A percentile compares a stretch with the other conserved stretches of the same genome.
These are phyloP conservation scores for Pocota personata DNA, from an alignment of 2,888 invertebrate species.

Conservation along the genomic window DNA sequence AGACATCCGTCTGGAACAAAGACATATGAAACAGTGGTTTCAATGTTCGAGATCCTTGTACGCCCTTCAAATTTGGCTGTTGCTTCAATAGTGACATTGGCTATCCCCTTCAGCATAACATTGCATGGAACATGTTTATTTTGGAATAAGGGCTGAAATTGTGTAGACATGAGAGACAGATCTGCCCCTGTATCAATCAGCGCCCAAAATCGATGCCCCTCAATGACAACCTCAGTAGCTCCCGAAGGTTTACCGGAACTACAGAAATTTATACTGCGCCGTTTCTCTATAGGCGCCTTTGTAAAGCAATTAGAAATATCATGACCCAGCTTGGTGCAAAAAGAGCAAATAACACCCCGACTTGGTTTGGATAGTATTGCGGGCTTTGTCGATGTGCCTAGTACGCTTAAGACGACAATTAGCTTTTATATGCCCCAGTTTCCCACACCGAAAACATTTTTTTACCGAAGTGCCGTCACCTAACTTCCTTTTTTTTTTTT, in stretches of 20 bases:
- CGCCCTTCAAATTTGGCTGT: constrained; percentile 7
- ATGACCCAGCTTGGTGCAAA: constrained; percentile 15
- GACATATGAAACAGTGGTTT: constrained; percentile 10
- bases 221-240: neutral
- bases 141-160: constrained; percentile 11
- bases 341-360: constrained; percentile 6
- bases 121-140: constrained; percentile 19
- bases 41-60: constrained; percentile 26
- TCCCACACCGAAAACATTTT: constrained; percentile 37
- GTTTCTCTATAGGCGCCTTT: constrained; percentile 32
- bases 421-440: constrained; percentile 20
- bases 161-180: constrained; percentile 19
- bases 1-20: constrained; percentile 22
- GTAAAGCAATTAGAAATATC: constrained; percentile 36
- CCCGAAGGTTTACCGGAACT: neutral
- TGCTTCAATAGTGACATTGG: constrained; percentile 26
- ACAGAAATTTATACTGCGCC: constrained; percentile 11
- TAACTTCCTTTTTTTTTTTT: constrained; percentile 40
- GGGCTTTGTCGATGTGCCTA: neutral
- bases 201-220: constrained; percentile 14
- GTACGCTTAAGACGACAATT: constrained; percentile 26
- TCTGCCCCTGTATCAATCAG: constrained; percentile 21
- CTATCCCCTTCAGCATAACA: constrained; percentile 21
- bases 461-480: constrained; percentile 7
- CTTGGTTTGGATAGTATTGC: neutral